Conservation (phyloP, 2,888 invertebrate genomes). For the Serrognathus titanus region DNA sequence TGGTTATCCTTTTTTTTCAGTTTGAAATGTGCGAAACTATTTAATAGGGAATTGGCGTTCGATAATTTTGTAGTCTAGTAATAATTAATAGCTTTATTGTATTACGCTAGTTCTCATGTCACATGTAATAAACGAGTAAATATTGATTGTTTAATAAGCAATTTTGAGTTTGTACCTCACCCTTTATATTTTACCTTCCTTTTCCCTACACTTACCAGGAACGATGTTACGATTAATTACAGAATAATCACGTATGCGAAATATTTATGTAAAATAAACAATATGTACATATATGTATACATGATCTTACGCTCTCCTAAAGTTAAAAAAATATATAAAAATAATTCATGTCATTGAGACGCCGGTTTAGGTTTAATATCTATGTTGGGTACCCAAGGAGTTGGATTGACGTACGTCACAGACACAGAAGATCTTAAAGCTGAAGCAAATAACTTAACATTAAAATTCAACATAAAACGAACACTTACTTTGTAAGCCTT, state of each 20-base stretch:
- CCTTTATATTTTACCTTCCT: too few species aligned
- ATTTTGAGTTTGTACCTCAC: too few species aligned
- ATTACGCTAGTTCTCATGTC: too few species aligned
- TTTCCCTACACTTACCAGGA: too few species aligned
- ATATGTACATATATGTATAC: slow-evolving; percentile 20
- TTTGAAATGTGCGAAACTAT: too few species aligned
- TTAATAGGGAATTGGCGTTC: too few species aligned
- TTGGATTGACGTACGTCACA: slow-evolving; percentile 62
- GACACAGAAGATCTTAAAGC: slow-evolving; percentile 65
- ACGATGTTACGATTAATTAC: too few species aligned
- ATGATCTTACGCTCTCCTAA: slow-evolving; percentile 17
- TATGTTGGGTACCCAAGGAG: slow-evolving; percentile 57
- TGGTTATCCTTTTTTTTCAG: too few species aligned
- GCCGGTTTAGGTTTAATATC: slow-evolving; percentile 24
- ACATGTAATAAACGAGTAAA: too few species aligned
- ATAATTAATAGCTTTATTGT: too few species aligned
- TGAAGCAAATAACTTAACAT: slow-evolving; percentile 35
- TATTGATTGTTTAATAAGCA: too few species aligned
- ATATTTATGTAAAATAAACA: slow-evolving; percentile 20
- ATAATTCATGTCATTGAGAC: slow-evolving; percentile 22
- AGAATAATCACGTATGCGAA: slow-evolving; percentile 3
- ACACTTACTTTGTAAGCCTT: slow-evolving; percentile 58
- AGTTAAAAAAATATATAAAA: slow-evolving; percentile 18
- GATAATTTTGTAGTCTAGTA: too few species aligned
- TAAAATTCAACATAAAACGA: not conserved